Evolutionary conservation across 1,140 invertebrate genomes (phyloP).

Genomic region (Euglossa dilemma): DNA sequence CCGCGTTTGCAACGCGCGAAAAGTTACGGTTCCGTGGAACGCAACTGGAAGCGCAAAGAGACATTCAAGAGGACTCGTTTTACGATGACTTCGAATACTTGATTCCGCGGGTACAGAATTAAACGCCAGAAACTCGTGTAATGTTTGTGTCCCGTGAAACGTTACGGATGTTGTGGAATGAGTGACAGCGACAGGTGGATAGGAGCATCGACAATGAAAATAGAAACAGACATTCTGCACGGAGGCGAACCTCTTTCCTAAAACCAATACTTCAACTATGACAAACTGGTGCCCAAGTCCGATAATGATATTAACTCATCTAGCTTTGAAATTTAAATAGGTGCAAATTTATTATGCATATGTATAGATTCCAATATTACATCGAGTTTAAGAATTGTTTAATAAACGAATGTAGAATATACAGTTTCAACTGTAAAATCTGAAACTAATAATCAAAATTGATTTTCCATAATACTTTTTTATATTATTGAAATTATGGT

Average conservation of each 20-base stretch:
- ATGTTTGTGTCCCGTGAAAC: constrained; percentile 23
- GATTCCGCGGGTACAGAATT: constrained; percentile 42
- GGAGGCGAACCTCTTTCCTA: background rate
- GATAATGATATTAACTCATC: background rate
- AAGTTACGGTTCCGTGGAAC: constrained; percentile 6
- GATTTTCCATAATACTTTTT: too few species aligned
- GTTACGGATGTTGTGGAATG: constrained; percentile 60
- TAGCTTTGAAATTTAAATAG: background rate
- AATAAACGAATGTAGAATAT: too few species aligned
- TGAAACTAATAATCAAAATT: too few species aligned
- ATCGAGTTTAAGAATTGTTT: too few species aligned
- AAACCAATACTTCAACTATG: background rate
- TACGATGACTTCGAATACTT: constrained; percentile 2
- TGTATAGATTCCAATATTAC: too few species aligned
- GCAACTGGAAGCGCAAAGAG: background rate
- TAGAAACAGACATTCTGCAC: constrained; percentile 65
- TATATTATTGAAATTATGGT: too few species aligned
- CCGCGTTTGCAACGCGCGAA: background rate
- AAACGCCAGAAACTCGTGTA: constrained; percentile 4
- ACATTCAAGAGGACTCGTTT: background rate
- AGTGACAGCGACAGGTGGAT: constrained; percentile 77
- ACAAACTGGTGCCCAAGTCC: background rate
- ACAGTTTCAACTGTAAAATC: too few species aligned
- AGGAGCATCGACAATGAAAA: constrained; percentile 73
- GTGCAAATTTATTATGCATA: too few species aligned